Evolutionary conservation across 2,113 vertebrate genomes (phyloP), one percentile per base, ranked within the genome.

Genomic region (Agapornis roseicollis): DNA sequence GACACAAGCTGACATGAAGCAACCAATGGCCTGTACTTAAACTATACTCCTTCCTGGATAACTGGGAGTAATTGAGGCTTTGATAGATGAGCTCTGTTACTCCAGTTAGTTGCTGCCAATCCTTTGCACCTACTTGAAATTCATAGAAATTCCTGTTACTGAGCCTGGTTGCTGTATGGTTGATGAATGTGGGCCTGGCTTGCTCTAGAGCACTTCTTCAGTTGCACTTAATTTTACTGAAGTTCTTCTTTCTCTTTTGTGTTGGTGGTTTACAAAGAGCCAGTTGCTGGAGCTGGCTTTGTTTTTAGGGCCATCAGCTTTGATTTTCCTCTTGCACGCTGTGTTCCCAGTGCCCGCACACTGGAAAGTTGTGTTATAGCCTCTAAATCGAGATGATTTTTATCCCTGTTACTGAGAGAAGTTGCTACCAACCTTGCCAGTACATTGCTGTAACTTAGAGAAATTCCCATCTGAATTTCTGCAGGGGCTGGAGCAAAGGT

Each of bases 71-170:
- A 93, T 77, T 88, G 90, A 80, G 56, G 69, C 69, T 92, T 85
- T 97, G 94, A 94, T 84, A 77, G 94, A 94, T 95, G 92, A 93
- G 94, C 76, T 72, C 41, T 69, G 27, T 88, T 86, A 39, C 68
- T 95, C 28, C 60, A 80, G 44, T 81, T 76, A 27, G 29, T 87
- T 3, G 6, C 70, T 91, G 65, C 69, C 4, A 33, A 93, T 88
- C 65, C 18, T 73, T 82, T 89, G 80, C 3, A 7, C 71, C 71
- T 96, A 39, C 70, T 96, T 95, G 93, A 94, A 97, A 97, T 94
- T 90, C 94, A 96, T 90, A 84, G 94, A 33, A 88, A 88, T 91
- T 89, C 77, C 58, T 90, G 47, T 65, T 93, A 81, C 15, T 81
- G 79, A 94, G 77, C 60, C 69, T 91, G 69, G 94, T 97, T 96